Evolutionary conservation across 2,797 vertebrate species (phyloP).

Genomic region (Dipus sagitta): DNA sequence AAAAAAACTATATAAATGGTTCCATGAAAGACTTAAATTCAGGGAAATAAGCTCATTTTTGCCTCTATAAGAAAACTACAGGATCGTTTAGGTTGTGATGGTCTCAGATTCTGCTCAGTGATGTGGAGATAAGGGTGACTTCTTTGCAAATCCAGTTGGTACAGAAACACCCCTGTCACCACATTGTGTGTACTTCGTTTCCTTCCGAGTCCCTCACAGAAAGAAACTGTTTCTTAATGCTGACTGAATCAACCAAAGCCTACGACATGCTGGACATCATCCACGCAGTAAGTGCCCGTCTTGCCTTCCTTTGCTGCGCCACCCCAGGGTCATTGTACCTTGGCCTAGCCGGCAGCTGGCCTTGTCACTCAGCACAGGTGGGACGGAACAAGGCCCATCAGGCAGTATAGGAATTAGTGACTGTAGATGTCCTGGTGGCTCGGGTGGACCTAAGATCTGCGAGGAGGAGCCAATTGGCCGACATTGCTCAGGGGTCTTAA

Average conservation of each 20-base stretch:
- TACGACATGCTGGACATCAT: conserved; percentile 99
- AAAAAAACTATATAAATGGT: not conserved
- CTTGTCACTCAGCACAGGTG: not conserved
- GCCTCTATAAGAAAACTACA: not conserved
- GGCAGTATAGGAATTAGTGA: too few relatives aligned
- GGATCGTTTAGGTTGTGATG: not conserved
- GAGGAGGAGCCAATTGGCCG: too few relatives aligned
- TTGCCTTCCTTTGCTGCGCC: not conserved
- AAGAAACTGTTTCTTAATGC: not conserved
- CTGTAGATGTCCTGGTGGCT: not conserved
- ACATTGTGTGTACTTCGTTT: not conserved
- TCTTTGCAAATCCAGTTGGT: not conserved
- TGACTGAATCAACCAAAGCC: conserved; percentile 93
- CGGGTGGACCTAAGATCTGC: not conserved
- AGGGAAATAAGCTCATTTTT: not conserved
- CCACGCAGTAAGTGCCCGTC: conserved; percentile 88
- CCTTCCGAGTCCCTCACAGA: not conserved
- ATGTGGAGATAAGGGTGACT: not conserved
- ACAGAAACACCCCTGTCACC: not conserved
- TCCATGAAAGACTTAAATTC: not conserved
- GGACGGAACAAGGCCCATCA: not conserved
- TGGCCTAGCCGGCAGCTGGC: not conserved
- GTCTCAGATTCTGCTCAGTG: not conserved
- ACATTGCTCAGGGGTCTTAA: not conserved
- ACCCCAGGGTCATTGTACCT: not conserved